Conservation (phyloP, 2,888 invertebrate species). For the Rotaria magnacalcarata region DNA sequence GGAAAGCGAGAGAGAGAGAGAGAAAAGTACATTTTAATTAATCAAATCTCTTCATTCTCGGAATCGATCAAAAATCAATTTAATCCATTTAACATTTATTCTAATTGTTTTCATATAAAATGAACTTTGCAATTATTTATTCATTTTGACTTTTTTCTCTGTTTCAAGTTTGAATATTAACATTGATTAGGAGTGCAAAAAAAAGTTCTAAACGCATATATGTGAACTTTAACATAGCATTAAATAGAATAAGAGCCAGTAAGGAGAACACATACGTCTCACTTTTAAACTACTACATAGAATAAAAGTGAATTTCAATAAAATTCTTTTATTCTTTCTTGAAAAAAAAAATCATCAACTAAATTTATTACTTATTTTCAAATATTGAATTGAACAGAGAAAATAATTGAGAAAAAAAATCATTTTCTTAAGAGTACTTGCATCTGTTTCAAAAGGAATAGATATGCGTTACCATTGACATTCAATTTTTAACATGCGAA, state of each 20-base stretch:
- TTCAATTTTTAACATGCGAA: not conserved
- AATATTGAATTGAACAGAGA: not conserved
- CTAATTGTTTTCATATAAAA: not conserved
- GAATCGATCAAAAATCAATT: not conserved
- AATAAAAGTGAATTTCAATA: not conserved
- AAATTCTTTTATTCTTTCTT: not conserved
- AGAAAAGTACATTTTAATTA: not conserved
- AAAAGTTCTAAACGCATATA: not conserved
- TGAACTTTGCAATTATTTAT: not conserved
- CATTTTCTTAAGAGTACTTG: not conserved
- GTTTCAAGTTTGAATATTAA: not conserved
- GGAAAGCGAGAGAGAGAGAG: not conserved
- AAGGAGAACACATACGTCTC: not conserved
- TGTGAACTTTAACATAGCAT: slow-evolving; percentile 21
- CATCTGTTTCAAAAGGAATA: not conserved
- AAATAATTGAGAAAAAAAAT: not conserved
- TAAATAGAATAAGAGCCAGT: not conserved
- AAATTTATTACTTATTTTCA: not conserved
- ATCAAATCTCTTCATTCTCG: not conserved
- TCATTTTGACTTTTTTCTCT: not conserved
- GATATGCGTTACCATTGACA: not conserved
- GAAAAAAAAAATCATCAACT: too few species aligned
- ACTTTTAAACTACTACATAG: not conserved
- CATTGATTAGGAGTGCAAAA: not conserved
- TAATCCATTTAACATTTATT: slow-evolving; percentile 1